Evolutionary conservation across 1,140 invertebrate species (phyloP), one percentile per base, ranked within the genome.

Genomic region (Drosophila albomicans): DNA sequence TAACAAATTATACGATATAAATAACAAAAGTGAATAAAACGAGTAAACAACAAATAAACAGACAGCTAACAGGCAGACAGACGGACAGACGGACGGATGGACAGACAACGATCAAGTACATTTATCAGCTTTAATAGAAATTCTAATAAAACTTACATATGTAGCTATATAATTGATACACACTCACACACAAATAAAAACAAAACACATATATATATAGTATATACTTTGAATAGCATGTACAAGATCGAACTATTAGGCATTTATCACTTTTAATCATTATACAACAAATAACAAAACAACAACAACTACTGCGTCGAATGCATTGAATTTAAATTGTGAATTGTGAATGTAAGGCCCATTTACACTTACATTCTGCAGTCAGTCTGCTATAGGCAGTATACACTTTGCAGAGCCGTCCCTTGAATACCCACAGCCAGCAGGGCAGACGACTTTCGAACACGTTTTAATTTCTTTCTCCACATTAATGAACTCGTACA

Each of bases 101-200:
- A 69, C 15, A 45, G 78, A 64, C 73, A 80, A 78, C 63, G 82
- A 87, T 82, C 69, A 61, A 87, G 79, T 78, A 87, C 84, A 88
- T 88, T 84, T 88, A 88, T 89, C 85, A 88, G 84, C 84, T 88
- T 88, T 88, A 88, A 88, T 88, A 84, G 80, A 88, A 80, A 88
- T 84, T 84, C 85, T 81, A 88, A 84, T 80, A 68, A 69, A 78
- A 73, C 45, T 64, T 58, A 70, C 56, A 79, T 69, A 61, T 79
- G 30, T 84, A 84, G 81, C 25, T 85, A 84, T 81, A 64, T 69
- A 81, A 78, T 79, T 79, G 52, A 85, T 71, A 69, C 71, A 75
- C 43, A 72, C 45, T 43, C 57, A 67, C 15, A 61, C 7, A 65
- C 16, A 56, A 7, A 49, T 11, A 68, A 7, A 43, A 30, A 10